Evolutionary conservation across 2,797 vertebrate species (phyloP), one percentile per base, ranked within the genome.

Genomic region (Myripristis jacobus): DNA sequence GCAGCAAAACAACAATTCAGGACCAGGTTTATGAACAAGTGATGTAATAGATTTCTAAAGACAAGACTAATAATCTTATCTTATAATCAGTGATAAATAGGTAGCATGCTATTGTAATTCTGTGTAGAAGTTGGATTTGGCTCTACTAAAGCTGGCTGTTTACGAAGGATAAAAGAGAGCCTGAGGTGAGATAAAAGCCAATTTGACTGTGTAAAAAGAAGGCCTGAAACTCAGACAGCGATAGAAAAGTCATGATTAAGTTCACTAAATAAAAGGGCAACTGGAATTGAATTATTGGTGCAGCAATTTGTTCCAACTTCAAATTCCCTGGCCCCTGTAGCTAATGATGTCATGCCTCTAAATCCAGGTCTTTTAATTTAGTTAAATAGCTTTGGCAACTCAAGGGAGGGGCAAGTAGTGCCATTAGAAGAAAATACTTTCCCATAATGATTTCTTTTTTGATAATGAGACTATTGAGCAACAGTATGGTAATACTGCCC

Each of bases 261-360:
- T 75, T 66, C 19, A 60, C 64, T 79, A 79, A 89, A 83, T 83
- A 84, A 89, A 92, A 87, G 72, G 80, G 59, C 73, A 89, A 53
- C 70, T 48, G 52, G 71, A 83, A 88, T 85, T 87, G 57, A 91
- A 89, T 87, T 88, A 90, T 80, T 88, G 64, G 88, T 82, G 48
- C 21, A 77, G 80, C 62, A 70, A 91, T 92, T 88, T 90, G 77
- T 88, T 76, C 60, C 38, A 54, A 87, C 83, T 89, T 86, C 69
- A 84, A 79, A 89, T 81, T 51, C 75, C 77, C 72, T 83, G 81
- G 77, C 72, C 82, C 88, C 75, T 82, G 85, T 65, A 69, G 71
- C 70, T 83, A 84, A 86, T 80, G 73, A 85, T 83, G 73, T 83
- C 80, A 77, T 82, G 82, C 62, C 65, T 88, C 82, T 85, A 75